Evolutionary conservation across 2,797 vertebrate species (phyloP), one percentile per base, ranked within the genome.

Genomic region (Nannoperca obscura): DNA sequence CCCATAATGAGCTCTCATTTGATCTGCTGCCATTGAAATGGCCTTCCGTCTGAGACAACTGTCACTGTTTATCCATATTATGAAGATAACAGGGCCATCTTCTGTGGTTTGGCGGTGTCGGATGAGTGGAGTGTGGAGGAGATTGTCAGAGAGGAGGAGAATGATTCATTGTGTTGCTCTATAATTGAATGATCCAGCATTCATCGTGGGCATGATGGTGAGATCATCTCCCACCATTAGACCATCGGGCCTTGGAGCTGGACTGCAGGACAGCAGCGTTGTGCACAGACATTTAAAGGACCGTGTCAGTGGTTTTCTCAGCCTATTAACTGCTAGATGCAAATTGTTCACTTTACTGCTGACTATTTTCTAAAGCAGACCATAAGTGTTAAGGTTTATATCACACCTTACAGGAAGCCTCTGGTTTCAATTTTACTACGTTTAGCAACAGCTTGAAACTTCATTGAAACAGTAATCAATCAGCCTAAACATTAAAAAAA

Each of bases 181-280:
- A n/a, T 91, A 93, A 93, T 91, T 90, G 90, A 92, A 92, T 93
- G 86, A 92, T 88, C 84, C 78, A 46, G 83, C 62, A 72, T 91
- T 90, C 84, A 82, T 85, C 40, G 70, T 79, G 80, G 88, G 88
- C 84, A 89, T 60, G 76, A 76, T 55, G 76, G 85, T 92, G 91
- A 91, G 88, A 78, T 91, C 91, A 91, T 84, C 69, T 58, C 74
- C 88, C 83, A 68, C 53, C 80, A 81, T 86, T 88, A 86, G 78
- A 74, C 65, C 57, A 62, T 55, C 44, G 6, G 54, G 79, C 65
- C 71, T 66, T 20, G 67, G 67, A 84, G 71, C 38, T 10, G 57
- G 47, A 65, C 82, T 49, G 38, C 65, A 65, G 81, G 79, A 71
- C 55, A 57, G 60, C 30, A 17, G 52, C 19, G 4, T 4, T 34